Base-by-base conservation (phyloP, 2,797 vertebrate species). In the Sebastes taczanowskii region DNA sequence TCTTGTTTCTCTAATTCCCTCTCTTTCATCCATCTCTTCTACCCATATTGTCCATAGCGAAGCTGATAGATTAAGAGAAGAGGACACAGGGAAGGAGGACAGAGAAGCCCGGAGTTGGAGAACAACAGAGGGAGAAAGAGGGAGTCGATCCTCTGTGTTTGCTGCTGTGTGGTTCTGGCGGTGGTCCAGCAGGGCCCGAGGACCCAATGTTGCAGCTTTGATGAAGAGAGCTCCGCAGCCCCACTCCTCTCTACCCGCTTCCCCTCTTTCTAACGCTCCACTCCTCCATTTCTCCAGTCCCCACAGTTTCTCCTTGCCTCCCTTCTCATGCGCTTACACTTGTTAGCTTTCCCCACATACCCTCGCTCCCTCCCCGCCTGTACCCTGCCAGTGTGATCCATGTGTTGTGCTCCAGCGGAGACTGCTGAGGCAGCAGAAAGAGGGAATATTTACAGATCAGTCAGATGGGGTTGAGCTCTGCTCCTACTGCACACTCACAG, bases 391-490 rank as follows among this genome's bases (percentile, higher is more conserved):
- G 73, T 82, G 89, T 93, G 93, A 94, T 94, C 92, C 93, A 94
- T 91, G 88, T 81, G 86, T 83, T 80, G 74, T 86, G 86, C 84
- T 86, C 63, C 52, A 62, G 83, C 74, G 55, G 70, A 87, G 83
- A 91, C 74, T 92, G 94, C 95, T 96, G 96, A 96, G 86, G 91
- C 94, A 93, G 95, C 95, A 93, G 91, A 94, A 95, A 82, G 63
- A 78, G 80, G 84, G 91, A 91, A 94, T 95, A 96, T 96, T 95
- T 96, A 96, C 95, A 93, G 93, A 94, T 95, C 93, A 92, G 91
- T 94, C 92, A 92, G 86, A 89, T 71, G 84, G 72, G 78, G 84
- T 81, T 87, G 78, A 88, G 91, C 86, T 79, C 66, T 73, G 80
- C 83, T 86, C 46, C 74, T 59, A 38, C 87, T 86, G 86, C 91